These are phyloP conservation scores for Acholoe squamosa DNA, from an alignment of 2,888 invertebrate species.

Conservation along the genomic window DNA sequence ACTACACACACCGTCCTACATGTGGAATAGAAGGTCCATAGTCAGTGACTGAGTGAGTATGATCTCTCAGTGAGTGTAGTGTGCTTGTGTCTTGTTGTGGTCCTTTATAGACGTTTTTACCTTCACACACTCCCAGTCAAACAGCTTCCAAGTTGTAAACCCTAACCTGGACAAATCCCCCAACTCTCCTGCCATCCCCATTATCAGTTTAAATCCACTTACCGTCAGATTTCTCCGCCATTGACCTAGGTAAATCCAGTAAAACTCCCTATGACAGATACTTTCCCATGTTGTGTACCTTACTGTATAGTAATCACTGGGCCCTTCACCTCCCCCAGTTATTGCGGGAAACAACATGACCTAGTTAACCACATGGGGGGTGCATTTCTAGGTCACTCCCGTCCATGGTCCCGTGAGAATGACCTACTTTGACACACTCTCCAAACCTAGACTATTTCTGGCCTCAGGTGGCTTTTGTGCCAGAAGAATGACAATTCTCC, in stretches of 20 bases:
- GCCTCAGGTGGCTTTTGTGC: too few relatives aligned
- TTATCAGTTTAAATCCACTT: slow-evolving; percentile 19
- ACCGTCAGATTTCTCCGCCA: slow-evolving; percentile 58
- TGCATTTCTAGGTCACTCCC: slow-evolving; percentile 23
- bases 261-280: neutral
- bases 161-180: neutral
- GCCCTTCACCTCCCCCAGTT: neutral
- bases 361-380: slow-evolving; percentile 38
- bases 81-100: too few relatives aligned
- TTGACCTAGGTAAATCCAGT: neutral
- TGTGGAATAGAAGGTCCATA: too few relatives aligned
- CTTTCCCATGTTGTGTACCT: slow-evolving; percentile 42
- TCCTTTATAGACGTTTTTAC: too few relatives aligned
- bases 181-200: neutral
- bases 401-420: neutral
- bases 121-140: too few relatives aligned
- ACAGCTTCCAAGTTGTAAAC: too few relatives aligned
- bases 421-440: slow-evolving; percentile 18
- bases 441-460: neutral
- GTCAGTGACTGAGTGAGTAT: too few relatives aligned
- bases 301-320: neutral
- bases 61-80: too few relatives aligned
- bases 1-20: too few relatives aligned
- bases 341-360: slow-evolving; percentile 62
- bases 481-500: too few relatives aligned